These are phyloP conservation scores for Amphipyra tragopoginis DNA, from an alignment of 2,888 invertebrate genomes.

Conservation along the genomic window DNA sequence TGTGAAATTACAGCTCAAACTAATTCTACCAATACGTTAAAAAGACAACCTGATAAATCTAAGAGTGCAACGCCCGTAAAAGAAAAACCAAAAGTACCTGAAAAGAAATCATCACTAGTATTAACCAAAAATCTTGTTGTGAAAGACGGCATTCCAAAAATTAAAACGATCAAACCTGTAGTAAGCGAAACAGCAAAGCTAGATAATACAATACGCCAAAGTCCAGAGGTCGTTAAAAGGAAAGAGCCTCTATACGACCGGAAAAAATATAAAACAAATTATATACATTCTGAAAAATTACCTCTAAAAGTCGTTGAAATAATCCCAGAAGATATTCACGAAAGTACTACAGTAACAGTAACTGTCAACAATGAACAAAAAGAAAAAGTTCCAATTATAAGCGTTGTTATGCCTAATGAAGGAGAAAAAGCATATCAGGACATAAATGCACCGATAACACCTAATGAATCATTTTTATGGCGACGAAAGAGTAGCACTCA, in stretches of 20 bases:
- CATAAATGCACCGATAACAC: slow-evolving; percentile 83
- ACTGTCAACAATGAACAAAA: slow-evolving; percentile 43
- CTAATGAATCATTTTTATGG: slow-evolving; percentile 92
- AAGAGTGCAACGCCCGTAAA: slow-evolving; percentile 73
- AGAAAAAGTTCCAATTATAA: slow-evolving; percentile 39
- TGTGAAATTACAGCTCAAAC: slow-evolving; percentile 83
- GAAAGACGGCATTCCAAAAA: slow-evolving; percentile 87
- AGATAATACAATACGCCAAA: slow-evolving; percentile 52
- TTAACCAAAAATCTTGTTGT: slow-evolving; percentile 88
- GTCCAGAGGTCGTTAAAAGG: slow-evolving; percentile 65
- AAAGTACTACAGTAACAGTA: slow-evolving; percentile 58
- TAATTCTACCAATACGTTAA: slow-evolving; percentile 72
- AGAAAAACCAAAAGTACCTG: slow-evolving; percentile 91
- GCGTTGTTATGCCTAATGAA: slow-evolving; percentile 44
- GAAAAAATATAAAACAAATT: slow-evolving; percentile 85
- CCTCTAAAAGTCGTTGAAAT: slow-evolving; percentile 84
- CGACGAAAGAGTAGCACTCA: slow-evolving; percentile 85
- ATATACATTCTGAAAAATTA: slow-evolving; percentile 84
- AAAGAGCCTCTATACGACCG: slow-evolving; percentile 83
- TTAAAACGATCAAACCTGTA: slow-evolving; percentile 82
- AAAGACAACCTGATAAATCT: slow-evolving; percentile 78
- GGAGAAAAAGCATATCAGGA: slow-evolving; percentile 72
- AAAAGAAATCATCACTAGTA: slow-evolving; percentile 88
- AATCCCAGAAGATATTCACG: slow-evolving; percentile 83
- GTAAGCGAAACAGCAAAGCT: slow-evolving; percentile 65